These are phyloP conservation scores for Sapayoa aenigma DNA, from an alignment of 2,113 vertebrate species.

Conservation along the genomic window DNA sequence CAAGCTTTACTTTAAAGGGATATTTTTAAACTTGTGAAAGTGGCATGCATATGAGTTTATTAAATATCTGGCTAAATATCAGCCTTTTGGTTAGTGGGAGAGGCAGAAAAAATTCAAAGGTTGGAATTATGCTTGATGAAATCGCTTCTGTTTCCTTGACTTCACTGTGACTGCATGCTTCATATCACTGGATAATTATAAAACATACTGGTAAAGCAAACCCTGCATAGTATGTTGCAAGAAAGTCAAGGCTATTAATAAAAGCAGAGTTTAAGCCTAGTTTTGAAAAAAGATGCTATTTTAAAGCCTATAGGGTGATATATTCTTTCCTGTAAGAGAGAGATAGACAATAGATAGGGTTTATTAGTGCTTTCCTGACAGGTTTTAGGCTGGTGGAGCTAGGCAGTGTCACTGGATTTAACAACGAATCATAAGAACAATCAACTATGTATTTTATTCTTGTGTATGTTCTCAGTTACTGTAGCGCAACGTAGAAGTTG, in stretches of 20 bases:
- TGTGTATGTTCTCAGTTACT: background rate
- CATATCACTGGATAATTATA: background rate
- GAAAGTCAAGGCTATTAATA: background rate
- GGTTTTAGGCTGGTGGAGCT: background rate
- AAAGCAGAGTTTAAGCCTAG: background rate
- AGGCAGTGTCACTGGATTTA: background rate
- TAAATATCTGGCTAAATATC: background rate
- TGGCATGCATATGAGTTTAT: background rate
- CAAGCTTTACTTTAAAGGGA: background rate
- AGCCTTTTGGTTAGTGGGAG: background rate
- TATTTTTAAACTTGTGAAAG: background rate
- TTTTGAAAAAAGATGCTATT: background rate
- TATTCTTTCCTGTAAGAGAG: background rate
- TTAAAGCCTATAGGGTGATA: background rate
- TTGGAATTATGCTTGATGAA: background rate
- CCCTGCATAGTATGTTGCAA: background rate
- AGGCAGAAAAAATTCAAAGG: background rate
- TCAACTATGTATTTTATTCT: background rate
- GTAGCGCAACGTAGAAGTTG: background rate
- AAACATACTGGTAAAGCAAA: background rate
- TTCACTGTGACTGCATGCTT: background rate
- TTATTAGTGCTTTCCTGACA: background rate
- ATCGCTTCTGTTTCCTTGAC: background rate
- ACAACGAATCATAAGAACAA: background rate
- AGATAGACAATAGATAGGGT: background rate